Evolutionary conservation across 1,140 invertebrate species (phyloP).

Genomic region (Trachymyrmex cornetzi): DNA sequence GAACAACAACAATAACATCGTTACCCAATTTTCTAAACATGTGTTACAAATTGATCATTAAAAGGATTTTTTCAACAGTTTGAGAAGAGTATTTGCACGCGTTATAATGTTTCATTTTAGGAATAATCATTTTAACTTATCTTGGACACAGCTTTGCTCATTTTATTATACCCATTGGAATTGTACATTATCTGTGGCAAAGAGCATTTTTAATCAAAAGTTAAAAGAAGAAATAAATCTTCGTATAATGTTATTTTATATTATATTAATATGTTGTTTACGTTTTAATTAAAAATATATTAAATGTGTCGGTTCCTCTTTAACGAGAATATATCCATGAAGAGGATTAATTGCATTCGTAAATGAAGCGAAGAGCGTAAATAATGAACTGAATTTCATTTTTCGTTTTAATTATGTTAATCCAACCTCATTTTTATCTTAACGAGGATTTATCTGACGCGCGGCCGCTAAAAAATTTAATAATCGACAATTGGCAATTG

Average conservation of each 20-base stretch:
- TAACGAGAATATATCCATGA: not conserved
- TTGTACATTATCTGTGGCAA: not conserved
- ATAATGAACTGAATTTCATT: slow-evolving; percentile 2
- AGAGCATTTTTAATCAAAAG: not conserved
- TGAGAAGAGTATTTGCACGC: not conserved
- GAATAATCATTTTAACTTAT: not conserved
- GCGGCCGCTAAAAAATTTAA: slow-evolving; percentile 30
- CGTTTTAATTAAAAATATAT: slow-evolving; percentile 9
- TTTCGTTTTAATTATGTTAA: not conserved
- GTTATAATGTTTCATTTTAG: not conserved
- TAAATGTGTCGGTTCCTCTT: not conserved
- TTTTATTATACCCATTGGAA: not conserved
- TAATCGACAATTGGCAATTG: slow-evolving; percentile 28
- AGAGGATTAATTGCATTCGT: not conserved
- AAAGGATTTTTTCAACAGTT: not conserved
- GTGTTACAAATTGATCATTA: not conserved
- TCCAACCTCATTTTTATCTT: not conserved
- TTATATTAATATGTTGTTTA: not conserved
- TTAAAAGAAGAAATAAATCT: not conserved
- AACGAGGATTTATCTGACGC: not conserved
- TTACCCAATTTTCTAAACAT: slow-evolving; percentile 8
- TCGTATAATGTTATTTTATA: not conserved
- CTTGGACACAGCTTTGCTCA: not conserved
- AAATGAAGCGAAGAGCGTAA: slow-evolving; percentile 7
- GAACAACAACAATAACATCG: not conserved